Conservation (phyloP, 2,797 vertebrate species). For the Lepilemur ruficaudatus region DNA sequence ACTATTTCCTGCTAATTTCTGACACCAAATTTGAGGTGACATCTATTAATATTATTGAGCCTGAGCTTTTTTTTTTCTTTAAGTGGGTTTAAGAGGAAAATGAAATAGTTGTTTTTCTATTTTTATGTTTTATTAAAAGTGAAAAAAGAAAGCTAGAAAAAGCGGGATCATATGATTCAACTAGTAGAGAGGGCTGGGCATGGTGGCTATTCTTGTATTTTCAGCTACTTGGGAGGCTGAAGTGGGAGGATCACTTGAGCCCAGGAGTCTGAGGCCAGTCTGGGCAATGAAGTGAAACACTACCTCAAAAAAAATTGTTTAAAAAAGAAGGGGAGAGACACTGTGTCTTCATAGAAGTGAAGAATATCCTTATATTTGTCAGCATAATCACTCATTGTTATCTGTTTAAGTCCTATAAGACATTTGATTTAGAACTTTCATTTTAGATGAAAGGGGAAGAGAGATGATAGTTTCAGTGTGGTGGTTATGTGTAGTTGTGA, state of each 20-base stretch:
- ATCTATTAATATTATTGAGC: not conserved
- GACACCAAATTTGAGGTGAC: not conserved
- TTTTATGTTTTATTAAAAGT: conserved; percentile 5
- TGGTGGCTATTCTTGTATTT: not conserved
- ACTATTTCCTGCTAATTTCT: not conserved
- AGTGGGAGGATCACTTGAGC: not conserved
- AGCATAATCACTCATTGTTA: not conserved
- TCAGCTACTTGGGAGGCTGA: not conserved
- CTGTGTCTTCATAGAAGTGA: not conserved
- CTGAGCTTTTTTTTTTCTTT: not conserved
- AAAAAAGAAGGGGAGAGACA: not conserved
- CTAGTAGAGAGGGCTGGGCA: not conserved
- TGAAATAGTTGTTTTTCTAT: conserved; percentile 5
- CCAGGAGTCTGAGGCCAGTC: not conserved
- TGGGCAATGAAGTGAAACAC: not conserved
- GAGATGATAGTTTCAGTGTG: not conserved
- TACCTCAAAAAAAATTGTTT: not conserved
- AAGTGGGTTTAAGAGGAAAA: not conserved
- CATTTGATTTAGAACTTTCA: not conserved
- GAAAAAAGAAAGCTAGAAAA: not conserved
- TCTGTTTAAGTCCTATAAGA: not conserved
- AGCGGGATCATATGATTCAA: not conserved
- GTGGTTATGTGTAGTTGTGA: not conserved
- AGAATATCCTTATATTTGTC: not conserved
- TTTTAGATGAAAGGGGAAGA: not conserved